Conservation (phyloP, 1,140 invertebrate species). For the Tetramorium simillimum region DNA sequence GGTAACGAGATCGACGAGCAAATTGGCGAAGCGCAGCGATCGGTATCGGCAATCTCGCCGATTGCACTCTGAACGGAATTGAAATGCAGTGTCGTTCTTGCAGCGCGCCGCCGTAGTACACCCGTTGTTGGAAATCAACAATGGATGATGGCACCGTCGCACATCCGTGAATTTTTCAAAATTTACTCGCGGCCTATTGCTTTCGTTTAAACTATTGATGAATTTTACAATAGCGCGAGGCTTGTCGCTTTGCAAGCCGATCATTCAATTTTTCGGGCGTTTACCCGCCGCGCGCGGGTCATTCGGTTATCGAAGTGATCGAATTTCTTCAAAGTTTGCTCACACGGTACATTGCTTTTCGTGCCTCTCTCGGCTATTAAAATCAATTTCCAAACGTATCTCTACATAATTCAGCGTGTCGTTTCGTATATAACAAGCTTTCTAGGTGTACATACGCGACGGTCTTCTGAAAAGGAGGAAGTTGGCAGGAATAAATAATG, state of each 20-base stretch:
- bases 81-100: slow-evolving; percentile 54
- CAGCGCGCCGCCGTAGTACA: slow-evolving; percentile 22
- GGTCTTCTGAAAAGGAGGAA: not conserved
- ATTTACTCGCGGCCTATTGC: slow-evolving; percentile 18
- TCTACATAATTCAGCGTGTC: not conserved
- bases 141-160: slow-evolving; percentile 1
- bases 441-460: not conserved
- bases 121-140: slow-evolving; percentile 45
- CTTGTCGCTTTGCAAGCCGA: not conserved
- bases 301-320: not conserved
- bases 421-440: not conserved
- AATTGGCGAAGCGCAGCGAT: slow-evolving; percentile 62
- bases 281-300: not conserved
- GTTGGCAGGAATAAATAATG: slow-evolving; percentile 18
- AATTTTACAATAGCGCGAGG: slow-evolving; percentile 7
- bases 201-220: slow-evolving; percentile 15
- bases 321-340: not conserved
- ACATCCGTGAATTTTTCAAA: slow-evolving; percentile 30
- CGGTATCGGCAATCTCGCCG: slow-evolving; percentile 66
- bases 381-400: not conserved
- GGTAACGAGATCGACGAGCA: slow-evolving; percentile 54
- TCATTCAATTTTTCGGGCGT: slow-evolving; percentile 1
- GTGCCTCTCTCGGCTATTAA: not conserved
- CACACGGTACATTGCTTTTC: not conserved
- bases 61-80: slow-evolving; percentile 54